A percentile compares a stretch with the other conserved stretches of the same genome.
phyloP scores from a whole-genome alignment of 2,888 invertebrate genomes.

The Bombylius discolor region DNA sequence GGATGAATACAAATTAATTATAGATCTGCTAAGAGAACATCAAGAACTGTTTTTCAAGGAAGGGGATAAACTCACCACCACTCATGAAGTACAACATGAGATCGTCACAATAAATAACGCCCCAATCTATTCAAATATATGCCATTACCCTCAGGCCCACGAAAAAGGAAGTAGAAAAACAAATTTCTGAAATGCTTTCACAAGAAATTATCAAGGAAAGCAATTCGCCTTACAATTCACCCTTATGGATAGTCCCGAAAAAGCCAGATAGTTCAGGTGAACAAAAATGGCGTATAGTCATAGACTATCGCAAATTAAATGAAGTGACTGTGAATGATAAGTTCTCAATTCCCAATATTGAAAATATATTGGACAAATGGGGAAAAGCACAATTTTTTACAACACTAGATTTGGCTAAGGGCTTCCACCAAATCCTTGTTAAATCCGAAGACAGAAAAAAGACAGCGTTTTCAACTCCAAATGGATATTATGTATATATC shows the following conservation, averaged over 20 bases:
- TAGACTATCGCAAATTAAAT: neutral
- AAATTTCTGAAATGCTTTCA: conserved; percentile 16
- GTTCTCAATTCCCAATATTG: conserved; percentile 5
- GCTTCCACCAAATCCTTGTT: conserved; percentile 7
- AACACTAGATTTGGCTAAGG: conserved; percentile 4
- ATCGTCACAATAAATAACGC: too few relatives aligned
- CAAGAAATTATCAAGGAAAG: conserved; percentile 2
- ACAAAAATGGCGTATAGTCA: neutral
- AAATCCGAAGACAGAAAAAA: conserved; percentile 1
- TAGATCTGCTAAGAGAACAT: too few relatives aligned
- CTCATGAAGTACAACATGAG: too few relatives aligned
- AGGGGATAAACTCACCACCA: too few relatives aligned
- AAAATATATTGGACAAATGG: conserved; percentile 2
- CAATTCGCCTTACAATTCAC: conserved; percentile 2
- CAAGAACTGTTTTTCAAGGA: too few relatives aligned
- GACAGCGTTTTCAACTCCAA: conserved; percentile 2
- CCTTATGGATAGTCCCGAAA: conserved; percentile 3
- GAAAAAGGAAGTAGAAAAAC: neutral
- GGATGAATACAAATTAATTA: too few relatives aligned
- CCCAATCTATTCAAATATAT: neutral
- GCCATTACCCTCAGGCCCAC: neutral
- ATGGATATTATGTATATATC: conserved; percentile 4
- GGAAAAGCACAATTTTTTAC: conserved; percentile 5
- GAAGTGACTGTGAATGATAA: conserved; percentile 3
- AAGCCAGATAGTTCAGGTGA: neutral